These are phyloP conservation scores for Corythornis cristatus DNA, from an alignment of 2,113 vertebrate genomes.

Conservation along the genomic window DNA sequence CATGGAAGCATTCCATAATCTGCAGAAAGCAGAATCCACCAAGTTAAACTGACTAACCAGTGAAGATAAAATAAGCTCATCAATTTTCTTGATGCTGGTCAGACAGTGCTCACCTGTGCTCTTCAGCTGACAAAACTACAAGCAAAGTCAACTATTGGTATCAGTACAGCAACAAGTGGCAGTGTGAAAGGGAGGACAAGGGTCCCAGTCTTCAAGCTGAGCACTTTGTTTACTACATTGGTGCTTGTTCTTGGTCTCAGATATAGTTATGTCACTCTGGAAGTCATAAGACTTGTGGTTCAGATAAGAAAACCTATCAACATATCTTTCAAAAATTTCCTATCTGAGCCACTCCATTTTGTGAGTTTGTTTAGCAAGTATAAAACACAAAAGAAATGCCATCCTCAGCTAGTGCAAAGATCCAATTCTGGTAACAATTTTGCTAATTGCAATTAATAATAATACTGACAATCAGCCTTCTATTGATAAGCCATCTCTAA, in stretches of 20 bases:
- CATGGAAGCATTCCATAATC: not conserved
- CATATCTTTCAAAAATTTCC: not conserved
- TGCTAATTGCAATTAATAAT: not conserved
- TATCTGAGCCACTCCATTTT: not conserved
- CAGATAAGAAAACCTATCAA: not conserved
- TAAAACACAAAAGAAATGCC: not conserved
- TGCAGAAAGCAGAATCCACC: not conserved
- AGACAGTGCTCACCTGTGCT: not conserved
- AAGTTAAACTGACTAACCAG: not conserved
- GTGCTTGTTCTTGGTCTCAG: not conserved
- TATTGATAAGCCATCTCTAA: not conserved
- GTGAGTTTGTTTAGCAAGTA: not conserved
- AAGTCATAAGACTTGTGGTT: not conserved
- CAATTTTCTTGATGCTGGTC: not conserved
- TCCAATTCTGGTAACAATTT: not conserved
- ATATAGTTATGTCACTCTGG: not conserved
- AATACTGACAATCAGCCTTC: not conserved
- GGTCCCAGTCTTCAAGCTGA: not conserved
- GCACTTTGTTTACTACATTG: not conserved
- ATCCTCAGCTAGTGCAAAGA: not conserved
- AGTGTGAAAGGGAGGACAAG: not conserved
- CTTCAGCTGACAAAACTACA: not conserved
- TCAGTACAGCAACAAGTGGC: not conserved
- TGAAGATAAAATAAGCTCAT: not conserved
- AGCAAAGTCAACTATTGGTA: not conserved